Evolutionary conservation across 2,797 vertebrate species (phyloP), one percentile per base, ranked within the genome.

Genomic region (Potorous gilbertii): DNA sequence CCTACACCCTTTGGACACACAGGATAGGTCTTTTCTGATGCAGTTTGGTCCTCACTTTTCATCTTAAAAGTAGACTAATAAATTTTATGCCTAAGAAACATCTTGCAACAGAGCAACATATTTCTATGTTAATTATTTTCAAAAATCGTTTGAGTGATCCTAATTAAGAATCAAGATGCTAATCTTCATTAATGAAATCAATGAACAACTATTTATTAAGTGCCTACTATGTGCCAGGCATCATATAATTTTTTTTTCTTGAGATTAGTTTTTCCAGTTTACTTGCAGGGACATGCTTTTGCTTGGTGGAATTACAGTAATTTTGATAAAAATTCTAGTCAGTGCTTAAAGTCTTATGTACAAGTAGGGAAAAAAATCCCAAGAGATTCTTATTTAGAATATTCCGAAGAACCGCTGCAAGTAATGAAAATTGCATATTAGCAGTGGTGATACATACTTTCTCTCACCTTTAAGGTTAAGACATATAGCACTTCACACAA

Each of bases 1-100:
- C 91, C 27, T 74, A 92, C 93, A 87, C 54, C 92, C 59, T 95
- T 92, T 81, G 91, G 40, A 94, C 10, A 94, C 29, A 95, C 91
- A 40, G 24, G 11, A 34, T 24, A 90, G 52, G 1, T 0, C 12
- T 90, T 90, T 90, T 90, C 50, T 90, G 90, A 54, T 81, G 6
- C 18, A 40, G 18, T 40, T 81, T 46, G 16, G 40, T 81, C 74
- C 21, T 81, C 9, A 81, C 74, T 46, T 74, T 74, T 46, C 40
- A 81, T 46, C 29, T 24, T 81, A 46, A 81, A 81, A 46, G 74
- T 81, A 81, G 74, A 24, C 34, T 74, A n/a, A 74, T 81, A 46
- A 28, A 90, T 54, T 90, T 54, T 90, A 31, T 90, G 54, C 27
- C 10, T 55, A 90, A 29, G 90, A 90, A 34, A 90, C 31, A 34